Evolutionary conservation across 2,797 vertebrate species (phyloP), one percentile per base, ranked within the genome.

Genomic region (Alca torda): DNA sequence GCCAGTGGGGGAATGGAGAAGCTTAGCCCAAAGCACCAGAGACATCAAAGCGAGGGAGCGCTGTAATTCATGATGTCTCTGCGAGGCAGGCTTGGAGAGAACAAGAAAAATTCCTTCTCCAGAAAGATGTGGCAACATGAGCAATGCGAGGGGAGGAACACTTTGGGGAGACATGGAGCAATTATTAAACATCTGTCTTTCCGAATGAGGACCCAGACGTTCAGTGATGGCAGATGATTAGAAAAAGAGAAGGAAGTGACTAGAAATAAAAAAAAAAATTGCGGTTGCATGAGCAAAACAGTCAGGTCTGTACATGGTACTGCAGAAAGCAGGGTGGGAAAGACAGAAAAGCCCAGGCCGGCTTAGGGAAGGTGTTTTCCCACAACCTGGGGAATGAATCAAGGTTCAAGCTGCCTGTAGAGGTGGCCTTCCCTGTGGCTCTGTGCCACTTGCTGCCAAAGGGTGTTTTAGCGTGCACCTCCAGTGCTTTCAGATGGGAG

Each of bases 11-110:
- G 72, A 77, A 65, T 23, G 51, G 41, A 30, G 75, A 74, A 87
- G 81, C 20, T 56, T 75, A 72, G 65, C 73, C 69, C 57, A 59
- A 45, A 80, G 75, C 30, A 13, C 28, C 56, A 4, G 39, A 56
- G 61, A 78, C 65, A 54, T 54, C 61, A 41, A 45, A 88, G 61
- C 2, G 79, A 86, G 50, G 18, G 76, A 86, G 69, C 4, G 54
- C 57, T 60, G 69, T 54, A 79, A 73, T 69, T 89, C 56, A 16
- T 35, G 65, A 45, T 59, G 8, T 54, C 30, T 48, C 51, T 75
- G 48, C 0, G 1, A 87, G 68, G 39, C 64, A 48, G 70, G 50
- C 54, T 61, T 0, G 0, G 39, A 33, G 24, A 57, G 31, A 68
- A 25, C 2, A 24, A 16, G 76, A 80, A 95, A 65, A 76, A 79